A percentile compares a stretch with the other conserved stretches of the same genome.
phyloP scores from a whole-genome alignment of 64 coral and sea anemone genomes.

The Stichodactyla helianthus region DNA sequence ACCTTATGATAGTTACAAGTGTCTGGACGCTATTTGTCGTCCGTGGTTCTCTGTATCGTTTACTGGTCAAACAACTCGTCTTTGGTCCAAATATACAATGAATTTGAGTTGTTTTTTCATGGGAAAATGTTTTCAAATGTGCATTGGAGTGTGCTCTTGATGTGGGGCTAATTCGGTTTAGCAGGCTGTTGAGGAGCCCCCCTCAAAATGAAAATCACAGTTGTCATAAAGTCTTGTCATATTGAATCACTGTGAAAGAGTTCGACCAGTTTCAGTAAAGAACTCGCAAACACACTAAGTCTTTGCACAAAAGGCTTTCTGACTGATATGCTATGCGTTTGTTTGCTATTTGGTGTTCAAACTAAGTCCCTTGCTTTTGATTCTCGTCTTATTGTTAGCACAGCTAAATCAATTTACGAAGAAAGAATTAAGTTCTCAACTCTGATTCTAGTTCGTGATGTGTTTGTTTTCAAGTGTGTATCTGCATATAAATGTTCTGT shows the following conservation, averaged over 20 bases:
- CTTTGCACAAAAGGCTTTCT: background rate
- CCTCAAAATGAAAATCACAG: background rate
- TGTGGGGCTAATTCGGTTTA: background rate
- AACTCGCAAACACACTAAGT: background rate
- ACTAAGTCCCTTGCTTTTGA: conserved; percentile 8
- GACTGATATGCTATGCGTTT: conserved; percentile 14
- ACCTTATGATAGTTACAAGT: background rate
- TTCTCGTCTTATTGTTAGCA: conserved; percentile 18
- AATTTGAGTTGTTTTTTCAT: background rate
- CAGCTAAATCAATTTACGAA: conserved; percentile 8
- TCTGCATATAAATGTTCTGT: background rate
- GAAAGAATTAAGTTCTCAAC: conserved; percentile 5
- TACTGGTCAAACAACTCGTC: background rate
- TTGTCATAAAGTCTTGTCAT: conserved; percentile 1
- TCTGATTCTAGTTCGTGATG: background rate
- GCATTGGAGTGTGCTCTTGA: background rate
- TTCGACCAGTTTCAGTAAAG: background rate
- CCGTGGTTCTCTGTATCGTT: background rate
- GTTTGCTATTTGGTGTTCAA: conserved; percentile 21
- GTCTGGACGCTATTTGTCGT: background rate
- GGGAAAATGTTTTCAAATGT: background rate
- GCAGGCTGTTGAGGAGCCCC: background rate
- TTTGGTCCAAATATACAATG: background rate
- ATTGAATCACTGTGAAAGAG: background rate
- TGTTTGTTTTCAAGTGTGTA: background rate